phyloP scores from a whole-genome alignment of 2,113 vertebrate genomes.

The Eleginops maclovinus region DNA sequence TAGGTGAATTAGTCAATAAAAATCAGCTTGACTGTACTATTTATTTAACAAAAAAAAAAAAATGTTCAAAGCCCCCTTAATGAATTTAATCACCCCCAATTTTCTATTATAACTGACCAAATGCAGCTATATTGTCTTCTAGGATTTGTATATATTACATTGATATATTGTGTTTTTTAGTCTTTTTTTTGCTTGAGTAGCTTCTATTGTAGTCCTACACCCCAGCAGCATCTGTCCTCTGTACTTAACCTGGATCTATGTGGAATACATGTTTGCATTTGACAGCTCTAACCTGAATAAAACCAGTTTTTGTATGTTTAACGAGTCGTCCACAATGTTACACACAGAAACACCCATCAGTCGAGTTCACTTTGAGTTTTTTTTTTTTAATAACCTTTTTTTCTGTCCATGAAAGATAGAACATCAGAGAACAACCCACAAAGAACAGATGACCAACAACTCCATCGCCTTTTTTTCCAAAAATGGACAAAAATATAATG shows the following conservation, averaged over 20 bases:
- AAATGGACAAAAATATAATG: constrained; percentile 77
- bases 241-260: constrained; percentile 70
- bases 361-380: constrained; percentile 45
- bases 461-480: constrained; percentile 70
- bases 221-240: constrained; percentile 58
- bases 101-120: constrained; percentile 31
- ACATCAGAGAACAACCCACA: constrained; percentile 84
- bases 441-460: constrained; percentile 80
- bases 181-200: constrained; percentile 40
- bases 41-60: too few species aligned
- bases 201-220: constrained; percentile 36
- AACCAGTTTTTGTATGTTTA: constrained; percentile 75
- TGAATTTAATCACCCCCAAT: neutral
- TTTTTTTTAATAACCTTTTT: constrained; percentile 79
- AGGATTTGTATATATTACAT: constrained; percentile 68
- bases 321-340: neutral
- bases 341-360: constrained; percentile 8
- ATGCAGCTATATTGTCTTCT: constrained; percentile 18
- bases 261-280: constrained; percentile 61
- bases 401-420: constrained; percentile 82
- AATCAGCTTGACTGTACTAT: too few species aligned
- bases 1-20: neutral
- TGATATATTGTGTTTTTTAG: constrained; percentile 30
- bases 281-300: constrained; percentile 76
- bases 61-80: neutral